phyloP scores from a whole-genome alignment of 2,113 vertebrate genomes.

The Ammodytes marinus region DNA sequence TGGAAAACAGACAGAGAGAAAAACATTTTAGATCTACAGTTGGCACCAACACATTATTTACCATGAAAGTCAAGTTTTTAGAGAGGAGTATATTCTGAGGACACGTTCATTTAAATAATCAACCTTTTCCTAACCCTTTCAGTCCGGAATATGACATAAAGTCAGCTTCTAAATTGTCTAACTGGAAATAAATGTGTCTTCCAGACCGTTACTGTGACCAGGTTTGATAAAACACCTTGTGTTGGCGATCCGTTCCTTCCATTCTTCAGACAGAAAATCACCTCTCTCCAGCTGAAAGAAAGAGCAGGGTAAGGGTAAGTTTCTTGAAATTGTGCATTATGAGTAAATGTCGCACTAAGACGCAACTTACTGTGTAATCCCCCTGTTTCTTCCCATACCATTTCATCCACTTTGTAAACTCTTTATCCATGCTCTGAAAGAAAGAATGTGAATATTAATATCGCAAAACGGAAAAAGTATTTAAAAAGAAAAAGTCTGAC shows the following conservation, averaged over 20 bases:
- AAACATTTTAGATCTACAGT: slow-evolving; percentile 69
- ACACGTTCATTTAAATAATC: background rate
- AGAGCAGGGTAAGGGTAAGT: background rate
- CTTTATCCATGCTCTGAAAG: slow-evolving; percentile 95
- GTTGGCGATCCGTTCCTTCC: slow-evolving; percentile 97
- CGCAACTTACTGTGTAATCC: slow-evolving; percentile 96
- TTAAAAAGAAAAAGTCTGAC: too few relatives aligned
- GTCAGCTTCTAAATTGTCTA: background rate
- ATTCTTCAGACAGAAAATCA: slow-evolving; percentile 98
- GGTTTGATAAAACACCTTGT: slow-evolving; percentile 89
- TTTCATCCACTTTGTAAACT: slow-evolving; percentile 99
- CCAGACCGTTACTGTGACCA: background rate
- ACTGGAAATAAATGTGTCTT: slow-evolving; percentile 26
- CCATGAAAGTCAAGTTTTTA: background rate
- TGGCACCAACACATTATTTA: background rate
- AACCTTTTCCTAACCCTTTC: background rate
- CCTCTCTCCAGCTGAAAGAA: slow-evolving; percentile 94
- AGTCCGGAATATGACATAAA: background rate
- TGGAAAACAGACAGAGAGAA: slow-evolving; percentile 82
- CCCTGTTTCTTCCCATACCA: slow-evolving; percentile 99
- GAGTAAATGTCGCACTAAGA: background rate
- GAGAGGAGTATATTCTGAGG: background rate
- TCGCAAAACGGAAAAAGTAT: background rate
- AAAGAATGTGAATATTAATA: background rate
- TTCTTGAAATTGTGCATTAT: background rate